Conservation (phyloP, 2,888 invertebrate species). For the Ectemnius continuus region DNA sequence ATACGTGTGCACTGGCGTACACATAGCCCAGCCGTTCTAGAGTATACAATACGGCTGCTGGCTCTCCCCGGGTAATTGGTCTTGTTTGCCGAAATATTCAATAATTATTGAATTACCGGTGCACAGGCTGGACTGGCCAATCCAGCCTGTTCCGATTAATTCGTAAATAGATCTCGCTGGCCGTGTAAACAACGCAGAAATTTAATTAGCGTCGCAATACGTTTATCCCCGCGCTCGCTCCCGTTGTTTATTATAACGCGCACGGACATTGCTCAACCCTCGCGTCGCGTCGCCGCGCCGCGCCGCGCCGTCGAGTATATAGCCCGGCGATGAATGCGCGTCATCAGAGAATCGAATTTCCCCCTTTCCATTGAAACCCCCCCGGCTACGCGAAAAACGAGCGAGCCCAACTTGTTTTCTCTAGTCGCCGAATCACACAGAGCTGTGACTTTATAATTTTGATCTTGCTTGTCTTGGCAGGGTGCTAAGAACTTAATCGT, state of each 20-base stretch:
- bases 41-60: not conserved
- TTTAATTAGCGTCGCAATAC: slow-evolving; percentile 43
- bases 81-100: slow-evolving; percentile 31
- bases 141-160: slow-evolving; percentile 41
- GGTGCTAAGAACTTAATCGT: no score
- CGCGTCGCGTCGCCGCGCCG: not conserved
- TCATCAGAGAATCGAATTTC: slow-evolving; percentile 11
- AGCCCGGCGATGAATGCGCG: not conserved
- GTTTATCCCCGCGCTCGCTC: slow-evolving; percentile 8
- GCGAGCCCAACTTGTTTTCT: no score
- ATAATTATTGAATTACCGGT: slow-evolving; percentile 43
- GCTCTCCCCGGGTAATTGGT: slow-evolving; percentile 39
- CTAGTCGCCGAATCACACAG: no score
- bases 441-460: no score
- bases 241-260: slow-evolving; percentile 39
- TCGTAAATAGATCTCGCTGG: slow-evolving; percentile 40
- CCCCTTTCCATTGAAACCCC: not conserved
- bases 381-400: no score
- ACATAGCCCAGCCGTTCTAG: not conserved
- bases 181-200: slow-evolving; percentile 42
- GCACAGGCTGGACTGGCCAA: slow-evolving; percentile 17
- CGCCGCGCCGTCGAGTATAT: no score
- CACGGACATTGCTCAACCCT: slow-evolving; percentile 12
- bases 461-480: no score
- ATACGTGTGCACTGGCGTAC: no score